These are phyloP conservation scores for Mesembrinibis cayennensis DNA, from an alignment of 2,113 vertebrate species.

Conservation along the genomic window DNA sequence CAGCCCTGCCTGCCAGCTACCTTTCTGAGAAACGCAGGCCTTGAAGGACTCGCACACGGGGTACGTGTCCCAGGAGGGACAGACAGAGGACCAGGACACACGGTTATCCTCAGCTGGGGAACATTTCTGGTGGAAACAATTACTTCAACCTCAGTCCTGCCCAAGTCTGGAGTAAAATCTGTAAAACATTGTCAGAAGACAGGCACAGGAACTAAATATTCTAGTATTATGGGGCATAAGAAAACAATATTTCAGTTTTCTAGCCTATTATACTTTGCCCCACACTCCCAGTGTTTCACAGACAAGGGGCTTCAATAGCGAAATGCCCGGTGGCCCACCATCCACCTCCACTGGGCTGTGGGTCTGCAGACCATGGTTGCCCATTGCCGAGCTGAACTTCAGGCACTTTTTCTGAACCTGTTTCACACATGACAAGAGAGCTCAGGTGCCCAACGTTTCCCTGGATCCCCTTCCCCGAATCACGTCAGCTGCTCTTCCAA, in stretches of 20 bases:
- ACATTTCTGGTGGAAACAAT: rapidly evolving
- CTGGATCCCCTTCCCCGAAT: neutral
- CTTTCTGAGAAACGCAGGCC: rapidly evolving
- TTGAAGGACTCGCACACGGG: rapidly evolving
- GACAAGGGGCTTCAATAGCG: rapidly evolving
- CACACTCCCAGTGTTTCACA: rapidly evolving
- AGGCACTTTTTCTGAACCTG: neutral
- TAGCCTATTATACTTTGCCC: neutral
- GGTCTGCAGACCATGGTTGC: rapidly evolving
- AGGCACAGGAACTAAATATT: neutral
- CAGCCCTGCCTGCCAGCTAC: rapidly evolving
- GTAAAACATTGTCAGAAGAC: neutral
- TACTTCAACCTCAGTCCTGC: neutral
- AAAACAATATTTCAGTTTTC: neutral
- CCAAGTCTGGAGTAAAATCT: neutral
- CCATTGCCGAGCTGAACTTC: neutral
- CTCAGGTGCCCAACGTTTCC: neutral
- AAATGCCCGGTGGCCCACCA: rapidly evolving
- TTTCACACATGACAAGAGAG: neutral
- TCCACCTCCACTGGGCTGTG: rapidly evolving
- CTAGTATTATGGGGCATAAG: rapidly evolving
- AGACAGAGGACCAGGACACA: neutral
- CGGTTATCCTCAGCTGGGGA: neutral
- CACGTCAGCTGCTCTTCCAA: neutral
- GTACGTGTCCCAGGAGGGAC: rapidly evolving